phyloP scores from a whole-genome alignment of 2,113 vertebrate species.

The Xiphias gladius region DNA sequence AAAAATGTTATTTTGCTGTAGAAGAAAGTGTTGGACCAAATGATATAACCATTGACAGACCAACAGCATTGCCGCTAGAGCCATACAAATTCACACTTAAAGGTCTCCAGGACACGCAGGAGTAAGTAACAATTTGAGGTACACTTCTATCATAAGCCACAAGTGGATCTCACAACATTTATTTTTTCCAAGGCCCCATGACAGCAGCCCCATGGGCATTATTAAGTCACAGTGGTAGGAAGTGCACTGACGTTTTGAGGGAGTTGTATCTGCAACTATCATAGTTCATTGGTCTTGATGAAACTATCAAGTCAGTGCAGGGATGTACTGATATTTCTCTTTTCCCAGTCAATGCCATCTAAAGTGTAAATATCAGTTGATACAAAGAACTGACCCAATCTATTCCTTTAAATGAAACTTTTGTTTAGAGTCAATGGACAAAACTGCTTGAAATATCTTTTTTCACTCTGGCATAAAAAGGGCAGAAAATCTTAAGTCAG shows the following conservation, averaged over 20 bases:
- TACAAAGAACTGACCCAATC: slow-evolving; percentile 17
- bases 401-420: slow-evolving; percentile 21
- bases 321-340: not conserved
- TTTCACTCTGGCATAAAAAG: not conserved
- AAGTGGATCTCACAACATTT: not conserved
- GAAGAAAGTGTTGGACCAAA: not conserved
- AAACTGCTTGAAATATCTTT: slow-evolving; percentile 7
- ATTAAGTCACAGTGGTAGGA: not conserved
- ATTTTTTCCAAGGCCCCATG: not conserved
- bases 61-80: not conserved
- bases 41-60: not conserved
- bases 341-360: slow-evolving; percentile 5
- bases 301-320: slow-evolving; percentile 22
- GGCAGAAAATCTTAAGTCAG: not conserved
- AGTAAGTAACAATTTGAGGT: not conserved
- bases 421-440: slow-evolving; percentile 11
- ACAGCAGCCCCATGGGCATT: slow-evolving; percentile 2
- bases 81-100: not conserved
- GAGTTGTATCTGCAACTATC: slow-evolving; percentile 4
- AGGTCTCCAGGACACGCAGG: not conserved
- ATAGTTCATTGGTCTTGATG: slow-evolving; percentile 46
- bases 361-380: slow-evolving; percentile 32
- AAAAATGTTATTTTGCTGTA: not conserved
- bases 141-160: not conserved
- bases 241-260: not conserved